phyloP scores from a whole-genome alignment of 2,113 vertebrate genomes.

The Aptenodytes patagonicus region DNA sequence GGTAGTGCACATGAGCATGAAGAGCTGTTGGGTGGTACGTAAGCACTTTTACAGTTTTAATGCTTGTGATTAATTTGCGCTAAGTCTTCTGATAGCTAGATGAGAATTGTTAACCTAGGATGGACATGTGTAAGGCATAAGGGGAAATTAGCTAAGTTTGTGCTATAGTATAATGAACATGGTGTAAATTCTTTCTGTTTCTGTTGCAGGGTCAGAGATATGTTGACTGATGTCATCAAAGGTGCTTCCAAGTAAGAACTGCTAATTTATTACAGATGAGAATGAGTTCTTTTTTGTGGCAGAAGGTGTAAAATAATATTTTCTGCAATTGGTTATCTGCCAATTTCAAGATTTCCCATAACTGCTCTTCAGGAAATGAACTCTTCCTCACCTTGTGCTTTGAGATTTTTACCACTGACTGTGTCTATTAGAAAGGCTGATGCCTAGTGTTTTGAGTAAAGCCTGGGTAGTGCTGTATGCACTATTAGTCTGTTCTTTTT shows the following conservation, averaged over 20 bases:
- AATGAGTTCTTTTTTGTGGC: background rate
- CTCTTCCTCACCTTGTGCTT: background rate
- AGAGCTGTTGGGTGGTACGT: background rate
- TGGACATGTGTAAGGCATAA: background rate
- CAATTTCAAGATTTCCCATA: background rate
- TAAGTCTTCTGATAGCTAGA: background rate
- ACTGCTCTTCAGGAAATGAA: background rate
- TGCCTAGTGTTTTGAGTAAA: background rate
- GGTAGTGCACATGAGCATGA: background rate
- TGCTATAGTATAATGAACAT: background rate
- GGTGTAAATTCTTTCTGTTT: background rate
- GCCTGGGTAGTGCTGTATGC: background rate
- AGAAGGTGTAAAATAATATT: background rate
- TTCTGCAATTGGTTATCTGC: background rate
- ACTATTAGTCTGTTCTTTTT: background rate
- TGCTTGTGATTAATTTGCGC: background rate
- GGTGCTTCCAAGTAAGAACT: constrained; percentile 88
- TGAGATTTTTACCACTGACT: background rate
- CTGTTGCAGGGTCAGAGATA: constrained; percentile 87
- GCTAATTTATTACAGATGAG: background rate
- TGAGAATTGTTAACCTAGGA: background rate
- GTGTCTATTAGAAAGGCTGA: background rate
- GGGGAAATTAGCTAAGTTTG: background rate
- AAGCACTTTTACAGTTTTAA: background rate
- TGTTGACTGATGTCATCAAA: constrained; percentile 87